Percentiles rank a stretch among this genome's conserved stretches.
Evolutionary conservation across 64 coral and sea anemone species (phyloP).

Genomic region (Acropora tenuis): DNA sequence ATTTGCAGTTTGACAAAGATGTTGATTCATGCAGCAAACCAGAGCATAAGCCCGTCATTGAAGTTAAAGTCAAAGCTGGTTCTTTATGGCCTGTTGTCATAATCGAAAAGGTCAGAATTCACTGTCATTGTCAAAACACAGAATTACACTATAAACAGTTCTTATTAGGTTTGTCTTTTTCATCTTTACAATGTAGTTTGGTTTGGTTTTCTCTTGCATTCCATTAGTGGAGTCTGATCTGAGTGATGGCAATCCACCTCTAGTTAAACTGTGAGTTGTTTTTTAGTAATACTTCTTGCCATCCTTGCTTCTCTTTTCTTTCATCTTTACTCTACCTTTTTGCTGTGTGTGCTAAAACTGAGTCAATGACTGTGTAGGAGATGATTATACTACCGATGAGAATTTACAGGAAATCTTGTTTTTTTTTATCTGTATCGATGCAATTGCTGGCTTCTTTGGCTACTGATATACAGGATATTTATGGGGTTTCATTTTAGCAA

Average conservation of each 20-base stretch:
- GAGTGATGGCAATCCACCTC: conserved; percentile 34
- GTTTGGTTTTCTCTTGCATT: conserved; percentile 65
- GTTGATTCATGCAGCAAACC: conserved; percentile 70
- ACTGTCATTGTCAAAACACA: background rate
- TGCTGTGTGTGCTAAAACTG: too few species aligned
- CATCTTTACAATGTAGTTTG: conserved; percentile 47
- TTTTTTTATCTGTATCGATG: too few species aligned
- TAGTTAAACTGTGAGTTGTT: conserved; percentile 72
- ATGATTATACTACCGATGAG: too few species aligned
- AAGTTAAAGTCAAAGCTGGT: conserved; percentile 73
- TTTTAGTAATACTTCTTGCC: background rate
- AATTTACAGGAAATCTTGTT: too few species aligned
- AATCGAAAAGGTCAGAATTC: conserved; percentile 74
- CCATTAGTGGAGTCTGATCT: conserved; percentile 54
- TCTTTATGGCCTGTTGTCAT: conserved; percentile 77
- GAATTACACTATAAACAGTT: background rate
- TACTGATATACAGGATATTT: too few species aligned
- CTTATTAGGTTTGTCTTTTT: background rate
- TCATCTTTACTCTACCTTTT: too few species aligned
- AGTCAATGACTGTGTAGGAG: too few species aligned
- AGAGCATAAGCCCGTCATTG: conserved; percentile 78
- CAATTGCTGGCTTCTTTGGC: too few species aligned
- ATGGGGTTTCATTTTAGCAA: too few species aligned
- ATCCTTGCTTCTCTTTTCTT: too few species aligned
- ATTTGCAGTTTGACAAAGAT: conserved; percentile 63